Evolutionary conservation across 2,888 invertebrate genomes (phyloP), one percentile per base, ranked within the genome.

Genomic region (Cataglyphis cursor): DNA sequence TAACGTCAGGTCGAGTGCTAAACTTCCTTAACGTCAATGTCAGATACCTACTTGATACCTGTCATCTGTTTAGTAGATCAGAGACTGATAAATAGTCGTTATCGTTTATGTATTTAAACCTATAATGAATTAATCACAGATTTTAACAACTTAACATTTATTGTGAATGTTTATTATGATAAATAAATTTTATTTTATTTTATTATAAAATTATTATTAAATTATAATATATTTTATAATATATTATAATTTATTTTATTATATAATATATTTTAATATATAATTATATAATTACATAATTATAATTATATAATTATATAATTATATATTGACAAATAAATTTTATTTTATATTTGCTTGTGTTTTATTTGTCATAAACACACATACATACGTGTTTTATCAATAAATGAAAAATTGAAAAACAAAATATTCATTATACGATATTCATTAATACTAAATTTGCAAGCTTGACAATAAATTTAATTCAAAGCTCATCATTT

Each of bases 1-100:
- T 57, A 18, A 72, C 41, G 73, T 41, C 54, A 24, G 44, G 41
- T 28, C 18, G 38, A 38, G 44, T 28, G 31, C 31, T 70, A n/a
- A 70, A 78, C 41, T 78, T 78, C 57, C 41, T 70, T 57, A 35
- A 65, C 75, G 76, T 41, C 57, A 12, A 68, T 57, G 70, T 68
- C 70, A 6, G 18, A 3, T 41, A 68, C 41, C 57, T 41, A 68
- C 54, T 70, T 21, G 76, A 76, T 68, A 76, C 64, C n/a, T 64
- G 65, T 75, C 70, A 57, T 75, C 18, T 66, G 57, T 68, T 70
- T 72, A 18, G 31, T 41, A 15, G 72, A 70, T 57, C n/a, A 41
- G 57, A 68, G 54, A 12, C 57, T 10, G 38, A 61, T 28, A 57
- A 68, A 68, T 38, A 24, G 9, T 18, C 24, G 5, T 15, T 44